Conservation (phyloP, 2,113 vertebrate genomes). For the Carlito syrichta region DNA sequence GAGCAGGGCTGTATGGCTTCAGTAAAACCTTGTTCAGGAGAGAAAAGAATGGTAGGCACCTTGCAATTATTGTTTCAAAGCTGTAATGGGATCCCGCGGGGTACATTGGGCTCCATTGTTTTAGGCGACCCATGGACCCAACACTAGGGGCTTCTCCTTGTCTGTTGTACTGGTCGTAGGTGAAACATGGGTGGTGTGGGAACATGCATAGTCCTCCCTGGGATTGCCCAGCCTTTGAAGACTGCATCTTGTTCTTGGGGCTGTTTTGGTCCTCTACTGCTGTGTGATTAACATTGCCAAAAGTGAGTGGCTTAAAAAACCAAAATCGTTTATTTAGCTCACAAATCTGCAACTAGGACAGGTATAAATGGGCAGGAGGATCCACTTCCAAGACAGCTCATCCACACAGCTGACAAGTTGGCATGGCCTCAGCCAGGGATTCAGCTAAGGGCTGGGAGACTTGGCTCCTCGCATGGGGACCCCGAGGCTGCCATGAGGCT, state of each 20-base stretch:
- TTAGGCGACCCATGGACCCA: not conserved
- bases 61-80: not conserved
- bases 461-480: too few species aligned
- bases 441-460: not conserved
- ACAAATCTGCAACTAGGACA: not conserved
- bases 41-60: not conserved
- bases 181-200: not conserved
- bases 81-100: not conserved
- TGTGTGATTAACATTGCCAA: not conserved
- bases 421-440: too few species aligned
- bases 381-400: not conserved
- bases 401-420: too few species aligned
- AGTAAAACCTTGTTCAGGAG: not conserved
- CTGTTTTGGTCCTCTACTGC: not conserved
- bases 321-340: not conserved
- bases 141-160: not conserved
- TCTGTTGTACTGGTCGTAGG: not conserved
- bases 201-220: not conserved
- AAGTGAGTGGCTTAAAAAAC: not conserved
- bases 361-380: not conserved
- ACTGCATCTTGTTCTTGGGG: not conserved
- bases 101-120: not conserved
- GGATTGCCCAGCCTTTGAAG: not conserved
- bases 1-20: not conserved
- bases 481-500: not conserved